Evolutionary conservation across 2,113 vertebrate genomes (phyloP).

Genomic region (chimpanzee (Pan troglodytes)): NHGRI_mPanTro3-v2.1_pri NC_086015.1:65529501-65530000

Average conservation of each 20-base stretch:
- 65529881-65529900: background rate
- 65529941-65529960: background rate
- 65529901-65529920: background rate
- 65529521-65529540: too few relatives aligned
- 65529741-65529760: background rate
- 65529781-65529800: background rate
- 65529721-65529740: background rate
- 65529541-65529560: too few relatives aligned
- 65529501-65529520: too few relatives aligned
- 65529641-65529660: background rate
- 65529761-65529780: background rate
- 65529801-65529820: background rate
- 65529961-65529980: background rate
- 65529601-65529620: too few relatives aligned
- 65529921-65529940: background rate
- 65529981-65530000: background rate
- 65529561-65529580: too few relatives aligned
- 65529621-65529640: too few relatives aligned
- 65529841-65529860: background rate
- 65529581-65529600: too few relatives aligned
- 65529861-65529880: background rate
- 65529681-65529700: background rate
- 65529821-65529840: background rate
- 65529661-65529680: background rate
- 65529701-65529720: background rate